phyloP scores from a whole-genome alignment of 1,140 invertebrate species.

The Lepidostoma basale region DNA sequence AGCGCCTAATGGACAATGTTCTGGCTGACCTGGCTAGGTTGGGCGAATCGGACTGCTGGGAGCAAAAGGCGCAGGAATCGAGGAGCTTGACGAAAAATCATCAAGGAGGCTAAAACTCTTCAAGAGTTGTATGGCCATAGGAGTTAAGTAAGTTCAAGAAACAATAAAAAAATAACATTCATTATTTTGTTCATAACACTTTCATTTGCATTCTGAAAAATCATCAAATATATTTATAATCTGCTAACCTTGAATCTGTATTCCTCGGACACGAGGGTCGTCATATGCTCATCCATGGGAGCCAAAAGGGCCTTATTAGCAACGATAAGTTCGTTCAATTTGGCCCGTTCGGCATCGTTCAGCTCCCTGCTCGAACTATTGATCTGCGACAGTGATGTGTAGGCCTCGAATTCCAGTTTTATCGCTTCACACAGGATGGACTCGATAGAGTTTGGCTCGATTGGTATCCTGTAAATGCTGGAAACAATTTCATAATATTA shows the following conservation, averaged over 20 bases:
- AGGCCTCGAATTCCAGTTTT: conserved; percentile 79
- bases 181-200: too few species aligned
- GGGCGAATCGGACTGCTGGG: too few species aligned
- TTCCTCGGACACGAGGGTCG: conserved; percentile 68
- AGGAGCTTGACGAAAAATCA: too few species aligned
- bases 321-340: conserved; percentile 81
- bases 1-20: too few species aligned
- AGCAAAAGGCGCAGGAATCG: too few species aligned
- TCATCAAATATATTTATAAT: too few species aligned
- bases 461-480: conserved; percentile 53
- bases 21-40: too few species aligned
- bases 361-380: conserved; percentile 70
- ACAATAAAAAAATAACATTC: too few species aligned
- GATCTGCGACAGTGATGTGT: conserved; percentile 64
- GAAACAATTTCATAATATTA: conserved; percentile 23
- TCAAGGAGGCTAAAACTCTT: too few species aligned
- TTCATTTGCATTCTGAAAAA: too few species aligned
- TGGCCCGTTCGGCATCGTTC: conserved; percentile 81
- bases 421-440: conserved; percentile 83
- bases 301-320: conserved; percentile 82
- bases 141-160: too few species aligned
- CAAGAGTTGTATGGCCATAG: too few species aligned
- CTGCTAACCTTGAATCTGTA: conserved; percentile 65
- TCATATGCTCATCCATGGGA: conserved; percentile 80
- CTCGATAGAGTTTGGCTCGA: conserved; percentile 73